Base-by-base conservation (phyloP, 2,888 invertebrate genomes). In the Alloplasta piceator region DNA sequence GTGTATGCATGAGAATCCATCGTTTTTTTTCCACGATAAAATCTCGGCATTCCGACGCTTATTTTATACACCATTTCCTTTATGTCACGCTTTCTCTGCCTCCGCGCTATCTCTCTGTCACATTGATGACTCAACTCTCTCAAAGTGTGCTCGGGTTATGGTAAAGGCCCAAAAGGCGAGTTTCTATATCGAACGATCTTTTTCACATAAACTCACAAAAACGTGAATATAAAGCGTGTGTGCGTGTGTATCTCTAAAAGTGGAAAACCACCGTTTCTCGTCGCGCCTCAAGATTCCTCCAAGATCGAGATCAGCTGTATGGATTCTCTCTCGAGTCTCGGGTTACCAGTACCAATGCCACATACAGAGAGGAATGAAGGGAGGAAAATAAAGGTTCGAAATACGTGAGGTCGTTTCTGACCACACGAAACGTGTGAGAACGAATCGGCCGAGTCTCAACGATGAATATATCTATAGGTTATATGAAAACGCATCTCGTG, bases 291-390 rank as follows among this genome's bases (percentile, higher is more conserved):
- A 77, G 73, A 80, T 77, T 73, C 73, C 60, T 55, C 38, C 56
- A 55, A 81, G 83, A 83, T 81, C 78, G 48, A 73, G 81, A 83
- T 80, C 70, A 71, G 76, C 74, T 66, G 60, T 74, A 83, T 68
- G 75, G 75, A 82, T 83, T 82, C 81, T 79, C 79, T 74, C 79
- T 82, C 79, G 81, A 75, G 81, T 82, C 79, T 83, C 83, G 74
- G 64, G 77, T 83, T 83, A 80, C 83, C 39, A n/a, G 43, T 46
- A 36, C 10, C 46, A 61, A 78, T 38, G 60, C 4, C 10, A 10
- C 50, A 26, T 7, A 64, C 9, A n/a, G 46, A 68, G 43, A 50
- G 12, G 16, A 38, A 60, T 48, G 58, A 70, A 43, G 6, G 46
- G 46, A 46, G 46, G 9, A n/a, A 46, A n/a, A 46, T 46, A n/a